Evolutionary conservation across 2,888 invertebrate genomes (phyloP), one percentile per base, ranked within the genome.

Genomic region (Lycocerus yunnanus): DNA sequence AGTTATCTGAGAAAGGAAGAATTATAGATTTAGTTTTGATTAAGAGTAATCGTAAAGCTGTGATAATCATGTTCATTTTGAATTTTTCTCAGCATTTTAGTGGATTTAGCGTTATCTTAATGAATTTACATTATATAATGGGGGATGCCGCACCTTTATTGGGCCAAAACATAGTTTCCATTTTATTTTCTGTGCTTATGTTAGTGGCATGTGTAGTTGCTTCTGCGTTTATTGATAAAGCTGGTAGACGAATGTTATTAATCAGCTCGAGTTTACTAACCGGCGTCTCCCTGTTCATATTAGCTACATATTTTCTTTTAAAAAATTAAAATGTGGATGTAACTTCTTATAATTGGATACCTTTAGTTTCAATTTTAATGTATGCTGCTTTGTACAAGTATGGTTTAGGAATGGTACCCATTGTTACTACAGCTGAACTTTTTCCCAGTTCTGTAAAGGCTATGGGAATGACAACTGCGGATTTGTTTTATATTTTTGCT

Each of bases 371-470:
- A 13, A 66, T 24, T 15, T 2, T 66, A 13, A 15, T 15, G 15
- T 66, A 86, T 74, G 86, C 86, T 6, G 79, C 83, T 13, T 82
- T 83, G 4, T 86, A 85, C 66, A 86, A 86, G 77, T 77, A 84
- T 5, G 87, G 87, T 11, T 77, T 87, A 20, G 87, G 87, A 1
- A 82, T 86, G 69, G 85, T 87, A 1, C 86, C 87, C 0, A 86
- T 86, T 65, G 85, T 87, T 11, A 81, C 86, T 71, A 86, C 86
- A 13, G 86, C 85, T 1, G 87, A 87, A 80, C 73, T 87, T 9
- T 87, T 87, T 74, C 85, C 87, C 1, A 84, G 86, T 2, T 84
- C 84, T 27, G 83, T 87, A 13, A 87, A 87, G 81, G 86, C 86
- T 2, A 82, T 86, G 74, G 86, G 86, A 4, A 27, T 66, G 15